Evolutionary conservation across 2,888 invertebrate genomes (phyloP).

Genomic region (Acronicta alni): DNA sequence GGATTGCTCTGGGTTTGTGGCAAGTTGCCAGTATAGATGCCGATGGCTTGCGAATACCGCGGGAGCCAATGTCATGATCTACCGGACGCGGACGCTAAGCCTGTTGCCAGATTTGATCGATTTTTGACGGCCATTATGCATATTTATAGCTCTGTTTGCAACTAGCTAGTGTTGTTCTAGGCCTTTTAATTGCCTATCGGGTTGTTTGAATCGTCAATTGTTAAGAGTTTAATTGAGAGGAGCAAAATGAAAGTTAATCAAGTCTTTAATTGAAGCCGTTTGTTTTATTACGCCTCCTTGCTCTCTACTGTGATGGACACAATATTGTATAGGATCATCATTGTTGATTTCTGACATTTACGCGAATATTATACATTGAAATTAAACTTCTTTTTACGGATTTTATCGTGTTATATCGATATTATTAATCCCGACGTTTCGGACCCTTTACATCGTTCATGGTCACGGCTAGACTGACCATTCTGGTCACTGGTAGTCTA

Average conservation of each 20-base stretch:
- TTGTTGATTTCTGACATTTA: no score
- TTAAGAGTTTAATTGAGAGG: conserved; percentile 25
- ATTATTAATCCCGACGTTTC: no score
- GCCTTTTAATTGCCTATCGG: conserved; percentile 39
- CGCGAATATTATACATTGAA: no score
- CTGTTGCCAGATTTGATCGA: conserved; percentile 58
- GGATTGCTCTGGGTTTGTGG: conserved; percentile 54
- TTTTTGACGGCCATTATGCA: conserved; percentile 46
- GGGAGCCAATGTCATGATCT: conserved; percentile 65
- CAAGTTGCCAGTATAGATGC: conserved; percentile 52
- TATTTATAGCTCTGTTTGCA: conserved; percentile 47
- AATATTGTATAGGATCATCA: conserved; percentile 1
- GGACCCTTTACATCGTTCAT: no score
- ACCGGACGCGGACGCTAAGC: conserved; percentile 45
- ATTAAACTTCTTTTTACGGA: no score
- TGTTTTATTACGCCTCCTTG: conserved; percentile 1
- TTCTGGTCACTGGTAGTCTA: no score
- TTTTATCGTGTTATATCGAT: no score
- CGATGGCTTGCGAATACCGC: conserved; percentile 50
- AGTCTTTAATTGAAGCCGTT: conserved; percentile 17
- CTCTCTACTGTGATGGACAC: conserved; percentile 1
- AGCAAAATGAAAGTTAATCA: conserved; percentile 25
- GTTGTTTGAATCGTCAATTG: conserved; percentile 15
- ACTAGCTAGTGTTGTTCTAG: conserved; percentile 20
- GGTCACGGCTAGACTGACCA: no score